Base-by-base conservation (phyloP, 2,888 invertebrate species). In the Omphaloscelis lunosa region DNA sequence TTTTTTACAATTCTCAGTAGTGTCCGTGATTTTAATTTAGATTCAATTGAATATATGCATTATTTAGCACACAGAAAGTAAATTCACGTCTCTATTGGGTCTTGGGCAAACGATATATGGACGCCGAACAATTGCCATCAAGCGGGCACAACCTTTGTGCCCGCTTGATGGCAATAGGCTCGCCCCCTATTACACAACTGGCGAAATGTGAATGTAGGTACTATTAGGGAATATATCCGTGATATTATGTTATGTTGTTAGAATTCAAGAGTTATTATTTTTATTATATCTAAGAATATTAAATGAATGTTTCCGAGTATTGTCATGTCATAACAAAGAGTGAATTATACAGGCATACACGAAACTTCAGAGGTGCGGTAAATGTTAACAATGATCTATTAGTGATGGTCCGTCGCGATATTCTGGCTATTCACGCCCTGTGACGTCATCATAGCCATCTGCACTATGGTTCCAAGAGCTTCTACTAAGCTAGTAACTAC, bases 371-470 rank as follows among this genome's bases (percentile, higher is more conserved):
- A 79, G 83, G 85, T 82, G 83, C 59, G 88, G 74, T 62, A 41
- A 74, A 82, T 82, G 41, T 72, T 72, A 86, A 88, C 86, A 87
- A 86, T 76, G 67, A 72, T 69, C 77, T 79, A 86, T 88, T 88
- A 86, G 88, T 88, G 48, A 71, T 77, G 86, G 71, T 83, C 68
- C 34, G 68, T 72, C 75, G 75, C 61, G 59, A 77, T 83, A 39
- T 72, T 86, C 53, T 72, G 56, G 12, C n/a, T 65, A 51, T 72
- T 71, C 67, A 83, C 63, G 34, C 74, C 70, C 59, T 58, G 23
- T 83, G 86, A 83, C 58, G 74, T 78, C 63, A 86, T n/a, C 56
- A 29, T 53, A 62, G 34, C 72, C 84, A 79, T 79, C 72, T 83
- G 83, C 27, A 48, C 9, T 6, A 7, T 48, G 23, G 2, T 56